These are phyloP conservation scores for Colinus virginianus DNA, from an alignment of 2,113 vertebrate species.

Conservation along the genomic window DNA sequence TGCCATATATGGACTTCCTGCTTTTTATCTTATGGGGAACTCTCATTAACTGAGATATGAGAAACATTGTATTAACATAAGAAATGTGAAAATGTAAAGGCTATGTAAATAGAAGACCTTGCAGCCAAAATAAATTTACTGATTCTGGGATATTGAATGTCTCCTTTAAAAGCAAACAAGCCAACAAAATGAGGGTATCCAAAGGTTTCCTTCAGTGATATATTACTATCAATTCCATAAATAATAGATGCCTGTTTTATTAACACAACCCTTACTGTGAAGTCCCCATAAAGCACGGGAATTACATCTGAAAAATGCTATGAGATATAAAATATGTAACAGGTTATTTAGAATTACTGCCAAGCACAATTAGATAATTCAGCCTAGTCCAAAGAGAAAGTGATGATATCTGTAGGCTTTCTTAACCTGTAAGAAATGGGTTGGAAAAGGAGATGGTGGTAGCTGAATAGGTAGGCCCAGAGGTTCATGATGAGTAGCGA, in stretches of 20 bases:
- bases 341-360: background rate
- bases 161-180: background rate
- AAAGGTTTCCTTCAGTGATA: background rate
- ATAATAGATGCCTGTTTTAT: background rate
- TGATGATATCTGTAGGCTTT: background rate
- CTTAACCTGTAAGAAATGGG: background rate
- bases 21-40: background rate
- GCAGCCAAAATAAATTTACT: background rate
- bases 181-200: background rate
- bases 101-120: background rate
- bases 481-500: background rate
- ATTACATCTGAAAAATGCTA: background rate
- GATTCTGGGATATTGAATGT: background rate
- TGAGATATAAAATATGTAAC: background rate
- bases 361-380: background rate
- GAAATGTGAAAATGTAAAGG: background rate
- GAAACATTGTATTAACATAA: background rate
- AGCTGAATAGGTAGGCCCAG: fast-evolving
- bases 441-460: background rate
- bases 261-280: background rate
- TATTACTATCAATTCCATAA: background rate
- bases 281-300: background rate
- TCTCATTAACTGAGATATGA: background rate
- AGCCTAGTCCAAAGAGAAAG: background rate
- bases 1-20: background rate